Conservation (phyloP, 1,140 invertebrate genomes). For the Saccostrea echinata region DNA sequence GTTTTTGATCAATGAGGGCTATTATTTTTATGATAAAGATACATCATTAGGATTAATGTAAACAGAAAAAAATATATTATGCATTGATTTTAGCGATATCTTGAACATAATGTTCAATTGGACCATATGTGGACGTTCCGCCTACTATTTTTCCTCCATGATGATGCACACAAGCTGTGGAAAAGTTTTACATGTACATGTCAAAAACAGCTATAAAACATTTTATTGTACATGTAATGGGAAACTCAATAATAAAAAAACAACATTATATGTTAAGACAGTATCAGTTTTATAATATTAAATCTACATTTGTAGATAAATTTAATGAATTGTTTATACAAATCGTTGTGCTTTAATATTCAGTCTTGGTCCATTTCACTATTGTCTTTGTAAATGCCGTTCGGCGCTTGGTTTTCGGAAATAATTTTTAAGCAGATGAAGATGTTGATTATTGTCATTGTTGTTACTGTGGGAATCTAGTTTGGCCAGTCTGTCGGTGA, state of each 20-base stretch:
- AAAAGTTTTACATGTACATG: too few species aligned
- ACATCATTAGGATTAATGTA: too few species aligned
- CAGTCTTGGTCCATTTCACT: not conserved
- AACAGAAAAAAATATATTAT: too few species aligned
- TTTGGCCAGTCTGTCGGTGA: conserved; percentile 56
- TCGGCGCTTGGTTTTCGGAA: conserved; percentile 10
- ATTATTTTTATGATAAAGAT: too few species aligned
- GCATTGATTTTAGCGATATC: too few species aligned
- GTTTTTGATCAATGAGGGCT: too few species aligned
- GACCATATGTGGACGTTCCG: too few species aligned
- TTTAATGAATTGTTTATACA: not conserved
- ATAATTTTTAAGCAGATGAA: conserved; percentile 16
- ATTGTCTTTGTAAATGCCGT: not conserved
- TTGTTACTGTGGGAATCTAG: conserved; percentile 59
- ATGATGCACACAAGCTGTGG: too few species aligned
- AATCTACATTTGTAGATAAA: too few species aligned
- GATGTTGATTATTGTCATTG: conserved; percentile 53
- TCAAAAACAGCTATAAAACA: not conserved
- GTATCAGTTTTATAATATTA: not conserved
- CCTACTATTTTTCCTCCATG: too few species aligned
- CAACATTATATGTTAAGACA: not conserved
- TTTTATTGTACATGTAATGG: not conserved
- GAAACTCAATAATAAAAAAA: not conserved
- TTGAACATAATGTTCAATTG: too few species aligned
- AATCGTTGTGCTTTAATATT: conserved; percentile 7